phyloP scores from a whole-genome alignment of 2,113 vertebrate species.

The Eretmochelys imbricata region DNA sequence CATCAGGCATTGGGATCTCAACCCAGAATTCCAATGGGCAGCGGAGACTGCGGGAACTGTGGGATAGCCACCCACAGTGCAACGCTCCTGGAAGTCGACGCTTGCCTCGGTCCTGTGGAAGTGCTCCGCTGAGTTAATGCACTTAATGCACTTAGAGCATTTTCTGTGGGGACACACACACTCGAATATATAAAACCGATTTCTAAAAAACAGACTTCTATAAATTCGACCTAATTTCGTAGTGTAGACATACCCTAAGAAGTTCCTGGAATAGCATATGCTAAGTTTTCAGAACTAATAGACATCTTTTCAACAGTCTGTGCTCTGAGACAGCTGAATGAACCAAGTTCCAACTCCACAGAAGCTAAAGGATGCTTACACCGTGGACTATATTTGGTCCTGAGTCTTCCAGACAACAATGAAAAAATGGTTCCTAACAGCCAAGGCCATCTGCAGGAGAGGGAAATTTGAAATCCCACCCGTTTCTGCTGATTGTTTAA shows the following conservation, averaged over 20 bases:
- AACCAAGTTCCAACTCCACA: background rate
- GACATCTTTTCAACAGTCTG: background rate
- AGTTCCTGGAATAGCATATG: background rate
- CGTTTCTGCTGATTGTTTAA: fast-evolving
- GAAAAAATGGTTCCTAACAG: background rate
- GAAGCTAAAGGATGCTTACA: background rate
- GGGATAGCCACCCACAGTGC: too few relatives aligned
- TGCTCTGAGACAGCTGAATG: background rate
- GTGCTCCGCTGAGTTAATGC: too few relatives aligned
- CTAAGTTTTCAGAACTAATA: background rate
- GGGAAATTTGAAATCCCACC: background rate
- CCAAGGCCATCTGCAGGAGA: background rate
- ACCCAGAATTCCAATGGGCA: too few relatives aligned
- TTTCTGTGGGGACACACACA: too few relatives aligned
- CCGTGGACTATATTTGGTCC: background rate
- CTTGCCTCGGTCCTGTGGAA: too few relatives aligned
- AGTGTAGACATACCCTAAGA: background rate
- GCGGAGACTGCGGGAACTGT: too few relatives aligned
- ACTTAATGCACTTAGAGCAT: too few relatives aligned
- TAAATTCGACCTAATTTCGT: too few relatives aligned
- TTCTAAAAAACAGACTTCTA: too few relatives aligned
- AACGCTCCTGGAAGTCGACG: too few relatives aligned
- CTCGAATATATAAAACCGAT: too few relatives aligned
- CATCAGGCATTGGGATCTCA: too few relatives aligned
- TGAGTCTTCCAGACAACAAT: background rate